Evolutionary conservation across 1,140 invertebrate species (phyloP).

Genomic region (Hylaeus anthracinus): DNA sequence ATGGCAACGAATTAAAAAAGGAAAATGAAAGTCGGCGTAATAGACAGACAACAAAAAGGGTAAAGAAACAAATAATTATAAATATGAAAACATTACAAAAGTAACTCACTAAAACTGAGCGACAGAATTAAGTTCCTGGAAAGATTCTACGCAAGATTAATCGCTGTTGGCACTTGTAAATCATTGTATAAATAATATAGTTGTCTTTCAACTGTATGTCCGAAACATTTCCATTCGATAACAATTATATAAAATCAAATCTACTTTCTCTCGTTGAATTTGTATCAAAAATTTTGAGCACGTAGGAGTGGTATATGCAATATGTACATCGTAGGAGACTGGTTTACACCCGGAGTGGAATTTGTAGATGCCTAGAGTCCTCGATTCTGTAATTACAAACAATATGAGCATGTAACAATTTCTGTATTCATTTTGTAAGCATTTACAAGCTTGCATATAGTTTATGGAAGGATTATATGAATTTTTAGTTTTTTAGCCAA

Average conservation of each 20-base stretch:
- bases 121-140: not conserved
- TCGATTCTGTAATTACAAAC: slow-evolving; percentile 60
- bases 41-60: slow-evolving; percentile 9
- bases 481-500: too few species aligned
- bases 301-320: slow-evolving; percentile 7
- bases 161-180: slow-evolving; percentile 46
- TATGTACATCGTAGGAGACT: slow-evolving; percentile 65
- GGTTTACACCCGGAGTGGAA: slow-evolving; percentile 54
- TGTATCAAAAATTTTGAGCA: slow-evolving; percentile 6
- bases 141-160: slow-evolving; percentile 21
- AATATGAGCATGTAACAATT: not conserved
- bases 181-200: slow-evolving; percentile 26
- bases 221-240: not conserved
- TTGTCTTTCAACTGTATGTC: not conserved
- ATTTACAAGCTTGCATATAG: too few species aligned
- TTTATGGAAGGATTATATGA: too few species aligned
- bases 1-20: slow-evolving; percentile 31
- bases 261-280: slow-evolving; percentile 17
- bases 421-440: too few species aligned
- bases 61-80: slow-evolving; percentile 21
- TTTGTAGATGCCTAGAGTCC: slow-evolving; percentile 46
- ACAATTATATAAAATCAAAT: slow-evolving; percentile 29
- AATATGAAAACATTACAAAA: slow-evolving; percentile 4
- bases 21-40: not conserved
- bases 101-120: not conserved